Percentiles rank a stretch among this genome's conserved stretches.
Conservation (phyloP, 2,113 vertebrate genomes). For the Motacilla alba region DNA sequence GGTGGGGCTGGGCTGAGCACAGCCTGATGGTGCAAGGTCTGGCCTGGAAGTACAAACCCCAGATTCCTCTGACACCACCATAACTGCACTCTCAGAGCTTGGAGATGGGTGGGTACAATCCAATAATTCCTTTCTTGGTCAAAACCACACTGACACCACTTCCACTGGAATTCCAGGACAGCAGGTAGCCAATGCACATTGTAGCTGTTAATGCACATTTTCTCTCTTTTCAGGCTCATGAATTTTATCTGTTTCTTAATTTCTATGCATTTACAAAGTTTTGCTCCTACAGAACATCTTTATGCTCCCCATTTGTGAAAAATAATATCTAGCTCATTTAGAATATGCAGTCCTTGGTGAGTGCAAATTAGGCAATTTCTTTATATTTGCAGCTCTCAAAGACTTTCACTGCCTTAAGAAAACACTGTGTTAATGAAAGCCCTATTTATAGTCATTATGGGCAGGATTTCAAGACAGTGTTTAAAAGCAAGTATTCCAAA, state of each 20-base stretch:
- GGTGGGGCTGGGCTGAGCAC: neutral
- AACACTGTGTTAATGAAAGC: conserved; percentile 26
- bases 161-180: neutral
- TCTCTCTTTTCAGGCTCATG: neutral
- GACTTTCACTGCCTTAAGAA: conserved; percentile 4
- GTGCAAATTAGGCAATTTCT: neutral
- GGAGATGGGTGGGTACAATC: neutral
- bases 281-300: neutral
- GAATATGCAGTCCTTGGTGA: neutral
- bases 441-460: neutral
- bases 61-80: neutral
- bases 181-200: neutral
- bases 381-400: neutral
- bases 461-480: neutral
- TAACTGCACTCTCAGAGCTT: neutral
- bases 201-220: neutral
- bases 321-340: neutral
- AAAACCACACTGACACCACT: neutral
- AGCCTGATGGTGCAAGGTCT: neutral
- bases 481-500: conserved; percentile 24
- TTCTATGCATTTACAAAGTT: neutral
- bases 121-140: neutral
- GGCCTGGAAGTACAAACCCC: neutral
- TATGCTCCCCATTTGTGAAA: neutral
- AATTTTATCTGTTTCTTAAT: neutral